Evolutionary conservation across 2,113 vertebrate genomes (phyloP).

Genomic region (Ploceus nigricollis): DNA sequence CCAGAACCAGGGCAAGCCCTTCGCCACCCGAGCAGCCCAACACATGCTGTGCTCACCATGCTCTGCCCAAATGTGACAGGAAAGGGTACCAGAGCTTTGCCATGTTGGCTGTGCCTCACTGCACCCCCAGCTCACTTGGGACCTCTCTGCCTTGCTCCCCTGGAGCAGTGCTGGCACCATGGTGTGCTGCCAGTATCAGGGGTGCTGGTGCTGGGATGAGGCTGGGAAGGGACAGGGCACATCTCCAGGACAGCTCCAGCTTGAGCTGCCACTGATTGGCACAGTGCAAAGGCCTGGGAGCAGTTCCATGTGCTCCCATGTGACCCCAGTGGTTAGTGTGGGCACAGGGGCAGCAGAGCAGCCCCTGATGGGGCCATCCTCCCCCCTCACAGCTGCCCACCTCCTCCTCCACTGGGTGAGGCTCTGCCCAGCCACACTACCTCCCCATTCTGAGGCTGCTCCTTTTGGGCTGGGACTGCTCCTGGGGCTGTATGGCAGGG

Average conservation of each 20-base stretch:
- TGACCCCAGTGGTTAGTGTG: neutral
- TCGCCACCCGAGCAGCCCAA: neutral
- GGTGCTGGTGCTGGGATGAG: rapidly evolving
- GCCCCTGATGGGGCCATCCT: neutral
- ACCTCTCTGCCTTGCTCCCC: neutral
- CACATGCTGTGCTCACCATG: rapidly evolving
- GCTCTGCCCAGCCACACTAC: neutral
- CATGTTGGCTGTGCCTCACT: rapidly evolving
- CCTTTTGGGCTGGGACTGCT: neutral
- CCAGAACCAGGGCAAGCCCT: conserved; percentile 1
- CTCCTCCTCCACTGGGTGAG: rapidly evolving
- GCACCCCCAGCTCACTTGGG: neutral
- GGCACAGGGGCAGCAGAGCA: neutral
- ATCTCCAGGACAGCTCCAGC: neutral
- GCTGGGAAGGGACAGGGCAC: neutral
- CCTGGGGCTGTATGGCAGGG: neutral
- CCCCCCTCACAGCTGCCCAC: neutral
- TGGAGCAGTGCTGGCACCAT: rapidly evolving
- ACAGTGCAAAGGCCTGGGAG: neutral
- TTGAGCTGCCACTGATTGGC: neutral
- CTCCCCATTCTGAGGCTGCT: neutral
- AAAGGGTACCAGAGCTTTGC: neutral
- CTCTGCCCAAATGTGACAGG: neutral
- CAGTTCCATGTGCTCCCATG: neutral
- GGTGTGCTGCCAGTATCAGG: rapidly evolving